These are phyloP conservation scores for Tachina fera DNA, from an alignment of 2,888 invertebrate species.

Conservation along the genomic window DNA sequence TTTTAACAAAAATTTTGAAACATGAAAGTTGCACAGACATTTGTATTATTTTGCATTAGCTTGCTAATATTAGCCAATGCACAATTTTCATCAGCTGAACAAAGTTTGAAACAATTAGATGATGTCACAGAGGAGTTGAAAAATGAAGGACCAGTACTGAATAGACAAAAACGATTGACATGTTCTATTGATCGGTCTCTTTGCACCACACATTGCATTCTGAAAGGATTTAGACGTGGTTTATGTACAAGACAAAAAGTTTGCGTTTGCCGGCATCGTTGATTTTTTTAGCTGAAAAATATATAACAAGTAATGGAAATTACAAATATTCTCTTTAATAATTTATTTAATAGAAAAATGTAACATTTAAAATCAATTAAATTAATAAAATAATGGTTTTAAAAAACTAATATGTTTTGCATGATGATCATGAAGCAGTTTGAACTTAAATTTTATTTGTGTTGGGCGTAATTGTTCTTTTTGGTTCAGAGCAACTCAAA, in stretches of 20 bases:
- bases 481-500: too few species aligned
- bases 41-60: neutral
- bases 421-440: too few species aligned
- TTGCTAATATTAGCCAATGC: neutral
- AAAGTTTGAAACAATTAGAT: neutral
- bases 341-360: too few species aligned
- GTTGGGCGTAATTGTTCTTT: too few species aligned
- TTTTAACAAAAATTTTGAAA: neutral
- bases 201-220: neutral
- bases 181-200: neutral
- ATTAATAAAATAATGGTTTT: too few species aligned
- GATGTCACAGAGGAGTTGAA: neutral
- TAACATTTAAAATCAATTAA: too few species aligned
- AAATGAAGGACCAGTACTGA: neutral
- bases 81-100: conserved; percentile 9
- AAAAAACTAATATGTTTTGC: too few species aligned
- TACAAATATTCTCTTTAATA: too few species aligned
- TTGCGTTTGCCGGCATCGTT: neutral
- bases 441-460: too few species aligned
- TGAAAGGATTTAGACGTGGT: neutral
- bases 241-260: neutral
- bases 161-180: neutral
- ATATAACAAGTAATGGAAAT: too few species aligned
- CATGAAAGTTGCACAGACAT: conserved; percentile 23
- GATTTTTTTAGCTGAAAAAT: neutral